Evolutionary conservation across 1,140 invertebrate species (phyloP).

Genomic region (Caerostris extrusa): DNA sequence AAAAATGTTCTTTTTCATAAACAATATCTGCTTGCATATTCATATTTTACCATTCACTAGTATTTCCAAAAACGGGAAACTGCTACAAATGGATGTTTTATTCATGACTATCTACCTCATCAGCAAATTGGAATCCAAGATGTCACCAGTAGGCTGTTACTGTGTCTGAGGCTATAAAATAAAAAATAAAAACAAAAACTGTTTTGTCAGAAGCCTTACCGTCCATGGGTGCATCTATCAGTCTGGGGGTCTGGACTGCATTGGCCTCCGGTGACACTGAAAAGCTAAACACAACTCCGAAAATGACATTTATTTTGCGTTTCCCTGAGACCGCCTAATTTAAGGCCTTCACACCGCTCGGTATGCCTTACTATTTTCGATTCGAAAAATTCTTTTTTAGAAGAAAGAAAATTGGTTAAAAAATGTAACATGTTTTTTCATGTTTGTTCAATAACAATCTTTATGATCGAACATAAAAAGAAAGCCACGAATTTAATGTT

Average conservation of each 20-base stretch:
- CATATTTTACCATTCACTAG: neutral
- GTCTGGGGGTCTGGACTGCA: neutral
- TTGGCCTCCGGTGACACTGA: neutral
- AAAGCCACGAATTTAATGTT: no score
- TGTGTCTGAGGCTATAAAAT: neutral
- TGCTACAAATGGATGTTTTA: neutral
- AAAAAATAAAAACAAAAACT: neutral
- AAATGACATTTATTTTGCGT: neutral
- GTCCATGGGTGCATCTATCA: neutral
- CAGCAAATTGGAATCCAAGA: neutral
- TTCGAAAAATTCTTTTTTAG: no score
- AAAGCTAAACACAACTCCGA: conserved; percentile 18
- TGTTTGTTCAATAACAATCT: no score
- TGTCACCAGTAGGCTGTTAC: conserved; percentile 9
- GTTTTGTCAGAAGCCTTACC: conserved; percentile 20
- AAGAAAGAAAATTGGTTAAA: no score
- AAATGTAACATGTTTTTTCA: no score
- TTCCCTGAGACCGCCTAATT: neutral
- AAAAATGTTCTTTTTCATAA: neutral
- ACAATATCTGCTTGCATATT: neutral
- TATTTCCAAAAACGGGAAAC: neutral
- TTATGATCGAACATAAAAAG: no score
- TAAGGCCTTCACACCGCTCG: neutral
- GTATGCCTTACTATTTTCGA: no score
- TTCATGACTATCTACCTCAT: neutral